phyloP scores from a whole-genome alignment of 2,888 invertebrate genomes.

The Scaptomyza tumidula region DNA sequence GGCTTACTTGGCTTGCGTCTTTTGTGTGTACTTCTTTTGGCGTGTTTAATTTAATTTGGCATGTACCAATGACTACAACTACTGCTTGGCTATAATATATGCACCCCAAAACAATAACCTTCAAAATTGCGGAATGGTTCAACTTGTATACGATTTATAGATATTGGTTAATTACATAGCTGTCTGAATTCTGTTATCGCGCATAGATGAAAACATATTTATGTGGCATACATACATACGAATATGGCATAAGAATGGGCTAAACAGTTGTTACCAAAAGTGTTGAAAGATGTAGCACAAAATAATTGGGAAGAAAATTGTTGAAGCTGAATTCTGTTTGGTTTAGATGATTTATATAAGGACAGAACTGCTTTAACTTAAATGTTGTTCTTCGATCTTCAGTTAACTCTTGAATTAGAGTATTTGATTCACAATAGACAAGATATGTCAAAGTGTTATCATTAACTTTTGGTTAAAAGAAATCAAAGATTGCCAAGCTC shows the following conservation, averaged over 20 bases:
- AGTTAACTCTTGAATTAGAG: too few relatives aligned
- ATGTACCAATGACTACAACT: conserved; percentile 24
- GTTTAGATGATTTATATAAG: too few relatives aligned
- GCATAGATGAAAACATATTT: conserved; percentile 46
- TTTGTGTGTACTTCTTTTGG: conserved; percentile 36
- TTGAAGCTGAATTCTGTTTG: too few relatives aligned
- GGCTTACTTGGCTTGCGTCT: conserved; percentile 20
- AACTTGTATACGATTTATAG: conserved; percentile 44
- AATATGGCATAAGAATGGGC: too few relatives aligned
- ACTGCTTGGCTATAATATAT: conserved; percentile 61
- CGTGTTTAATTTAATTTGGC: conserved; percentile 55
- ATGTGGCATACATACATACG: conserved; percentile 13
- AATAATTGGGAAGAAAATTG: too few relatives aligned
- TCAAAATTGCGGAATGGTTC: conserved; percentile 35
- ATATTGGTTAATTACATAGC: conserved; percentile 71
- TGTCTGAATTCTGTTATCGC: conserved; percentile 46
- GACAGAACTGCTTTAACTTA: too few relatives aligned
- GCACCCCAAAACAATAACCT: conserved; percentile 41
- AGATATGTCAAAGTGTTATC: too few relatives aligned
- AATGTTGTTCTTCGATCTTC: too few relatives aligned
- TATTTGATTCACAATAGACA: too few relatives aligned
- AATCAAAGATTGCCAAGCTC: conserved; percentile 13
- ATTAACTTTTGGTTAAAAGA: not conserved
- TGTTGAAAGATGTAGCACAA: not conserved
- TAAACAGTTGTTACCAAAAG: not conserved